Percentiles rank a stretch among this genome's conserved stretches.
Evolutionary conservation across 2,888 invertebrate species (phyloP).

Genomic region (Ornithoptera priamus): DNA sequence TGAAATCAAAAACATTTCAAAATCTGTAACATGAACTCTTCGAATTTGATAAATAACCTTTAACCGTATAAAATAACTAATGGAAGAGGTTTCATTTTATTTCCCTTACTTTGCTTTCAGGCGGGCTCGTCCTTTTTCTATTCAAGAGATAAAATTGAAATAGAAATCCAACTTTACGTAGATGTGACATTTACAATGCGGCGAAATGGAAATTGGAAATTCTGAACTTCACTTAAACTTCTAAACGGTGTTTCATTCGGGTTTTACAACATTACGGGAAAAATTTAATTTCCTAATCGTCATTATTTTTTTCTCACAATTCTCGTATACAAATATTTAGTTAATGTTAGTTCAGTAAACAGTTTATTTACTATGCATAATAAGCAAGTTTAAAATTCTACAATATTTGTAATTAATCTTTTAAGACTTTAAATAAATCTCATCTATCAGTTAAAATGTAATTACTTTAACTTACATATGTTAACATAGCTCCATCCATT

Average conservation of each 20-base stretch:
- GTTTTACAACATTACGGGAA: too few species aligned
- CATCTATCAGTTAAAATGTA: too few species aligned
- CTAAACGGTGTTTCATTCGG: background rate
- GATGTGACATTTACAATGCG: slow-evolving; percentile 10
- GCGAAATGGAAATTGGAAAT: slow-evolving; percentile 3
- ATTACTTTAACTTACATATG: too few species aligned
- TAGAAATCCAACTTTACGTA: slow-evolving; percentile 12
- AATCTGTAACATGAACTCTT: background rate
- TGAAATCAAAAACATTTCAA: background rate
- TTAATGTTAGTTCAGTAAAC: too few species aligned
- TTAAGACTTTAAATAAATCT: too few species aligned
- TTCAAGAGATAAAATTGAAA: slow-evolving; percentile 11
- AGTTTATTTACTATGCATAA: too few species aligned
- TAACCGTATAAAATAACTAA: background rate
- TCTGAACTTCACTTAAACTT: background rate
- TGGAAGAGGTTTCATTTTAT: slow-evolving; percentile 7
- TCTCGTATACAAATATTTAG: too few species aligned
- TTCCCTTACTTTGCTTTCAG: slow-evolving; percentile 3
- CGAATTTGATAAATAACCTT: background rate
- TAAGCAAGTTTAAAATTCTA: too few species aligned
- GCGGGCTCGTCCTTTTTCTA: slow-evolving; percentile 3
- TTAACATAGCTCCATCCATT: too few species aligned
- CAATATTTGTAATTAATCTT: too few species aligned
- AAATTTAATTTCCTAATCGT: too few species aligned
- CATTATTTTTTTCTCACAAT: too few species aligned